Evolutionary conservation across 2,797 vertebrate genomes (phyloP).

Genomic region (Steatocranus sp.): DNA sequence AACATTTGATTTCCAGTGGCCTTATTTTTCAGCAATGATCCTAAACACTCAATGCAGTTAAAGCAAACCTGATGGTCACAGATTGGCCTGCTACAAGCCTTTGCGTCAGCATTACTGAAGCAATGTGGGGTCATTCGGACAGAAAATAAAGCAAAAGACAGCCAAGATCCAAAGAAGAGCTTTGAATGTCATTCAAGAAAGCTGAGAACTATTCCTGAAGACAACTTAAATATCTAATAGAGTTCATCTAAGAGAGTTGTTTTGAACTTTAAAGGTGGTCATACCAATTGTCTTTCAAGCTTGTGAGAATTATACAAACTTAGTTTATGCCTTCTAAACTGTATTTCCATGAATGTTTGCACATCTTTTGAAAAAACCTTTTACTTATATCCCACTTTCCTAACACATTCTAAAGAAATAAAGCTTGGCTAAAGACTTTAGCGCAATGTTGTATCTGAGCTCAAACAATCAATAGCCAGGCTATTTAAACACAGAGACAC

Average conservation of each 20-base stretch:
- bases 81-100: background rate
- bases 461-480: background rate
- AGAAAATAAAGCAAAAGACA: background rate
- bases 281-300: background rate
- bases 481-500: background rate
- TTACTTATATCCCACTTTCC: accelerated
- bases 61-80: background rate
- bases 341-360: background rate
- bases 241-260: background rate
- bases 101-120: accelerated
- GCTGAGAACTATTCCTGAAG: background rate
- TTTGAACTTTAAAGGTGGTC: background rate
- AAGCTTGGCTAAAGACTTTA: background rate
- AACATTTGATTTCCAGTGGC: background rate
- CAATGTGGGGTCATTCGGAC: accelerated
- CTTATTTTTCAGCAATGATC: background rate
- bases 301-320: background rate
- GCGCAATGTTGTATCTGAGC: background rate
- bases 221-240: background rate
- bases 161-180: background rate
- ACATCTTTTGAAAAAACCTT: background rate
- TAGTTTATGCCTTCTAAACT: background rate
- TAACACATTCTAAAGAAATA: background rate
- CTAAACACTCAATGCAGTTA: background rate
- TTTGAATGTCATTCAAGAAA: background rate